Evolutionary conservation across 1,140 invertebrate species (phyloP).

Genomic region (Pseudomyrmex concolor): DNA sequence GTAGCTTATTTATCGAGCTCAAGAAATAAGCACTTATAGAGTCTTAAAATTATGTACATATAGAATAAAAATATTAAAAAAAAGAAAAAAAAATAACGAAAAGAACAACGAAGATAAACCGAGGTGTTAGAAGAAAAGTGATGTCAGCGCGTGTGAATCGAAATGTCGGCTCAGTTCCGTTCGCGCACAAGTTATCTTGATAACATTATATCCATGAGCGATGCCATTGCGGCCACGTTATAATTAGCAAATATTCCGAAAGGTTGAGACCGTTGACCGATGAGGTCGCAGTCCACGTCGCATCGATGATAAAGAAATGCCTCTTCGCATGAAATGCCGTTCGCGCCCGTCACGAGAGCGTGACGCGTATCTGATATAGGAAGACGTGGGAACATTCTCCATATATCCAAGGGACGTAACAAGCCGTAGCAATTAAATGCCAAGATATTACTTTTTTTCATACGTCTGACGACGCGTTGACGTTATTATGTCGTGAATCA

Average conservation of each 20-base stretch:
- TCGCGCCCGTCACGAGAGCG: conserved; percentile 59
- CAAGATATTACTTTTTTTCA: not conserved
- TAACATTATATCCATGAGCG: conserved; percentile 43
- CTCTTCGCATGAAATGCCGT: conserved; percentile 44
- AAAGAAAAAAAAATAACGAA: not conserved
- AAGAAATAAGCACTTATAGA: not conserved
- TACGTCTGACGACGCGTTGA: not conserved
- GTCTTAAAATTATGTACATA: conserved; percentile 19
- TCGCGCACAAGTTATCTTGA: conserved; percentile 40
- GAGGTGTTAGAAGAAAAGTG: not conserved
- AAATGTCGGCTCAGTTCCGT: conserved; percentile 14
- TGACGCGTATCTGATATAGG: conserved; percentile 64
- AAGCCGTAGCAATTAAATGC: not conserved
- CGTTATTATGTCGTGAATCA: conserved; percentile 14
- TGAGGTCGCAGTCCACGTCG: conserved; percentile 22
- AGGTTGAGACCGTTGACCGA: conserved; percentile 43
- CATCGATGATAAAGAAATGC: conserved; percentile 38
- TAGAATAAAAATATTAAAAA: conserved; percentile 7
- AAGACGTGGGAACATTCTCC: conserved; percentile 53
- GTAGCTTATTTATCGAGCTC: too few relatives aligned
- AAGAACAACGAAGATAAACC: conserved; percentile 2
- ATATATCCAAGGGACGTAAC: not conserved
- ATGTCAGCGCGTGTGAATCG: conserved; percentile 1
- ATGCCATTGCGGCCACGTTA: conserved; percentile 50
- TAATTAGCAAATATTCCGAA: conserved; percentile 69